Conservation (phyloP, 2,888 invertebrate genomes). For the Cephus rjabovi region DNA sequence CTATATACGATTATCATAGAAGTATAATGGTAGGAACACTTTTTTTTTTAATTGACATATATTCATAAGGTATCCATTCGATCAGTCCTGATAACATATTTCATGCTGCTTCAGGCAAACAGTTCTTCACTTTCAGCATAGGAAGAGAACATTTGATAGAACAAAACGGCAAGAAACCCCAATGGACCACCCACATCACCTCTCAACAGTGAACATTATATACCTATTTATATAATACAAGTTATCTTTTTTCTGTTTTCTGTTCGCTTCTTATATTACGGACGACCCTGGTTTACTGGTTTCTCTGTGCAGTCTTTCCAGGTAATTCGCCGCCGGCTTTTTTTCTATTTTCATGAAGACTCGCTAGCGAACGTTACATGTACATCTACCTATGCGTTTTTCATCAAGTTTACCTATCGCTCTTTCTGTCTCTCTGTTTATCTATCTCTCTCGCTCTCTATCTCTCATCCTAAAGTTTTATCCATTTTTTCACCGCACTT, state of each 20-base stretch:
- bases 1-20: neutral
- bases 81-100: neutral
- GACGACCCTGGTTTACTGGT: constrained; percentile 62
- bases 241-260: constrained; percentile 62
- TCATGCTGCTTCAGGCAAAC: neutral
- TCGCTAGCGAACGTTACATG: constrained; percentile 1
- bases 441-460: constrained; percentile 5
- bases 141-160: neutral
- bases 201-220: constrained; percentile 43
- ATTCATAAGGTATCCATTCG: neutral
- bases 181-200: neutral
- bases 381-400: constrained; percentile 2
- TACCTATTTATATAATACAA: constrained; percentile 47
- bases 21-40: neutral
- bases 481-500: neutral
- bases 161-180: neutral
- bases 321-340: constrained; percentile 59
- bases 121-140: neutral
- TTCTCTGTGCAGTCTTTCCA: constrained; percentile 65
- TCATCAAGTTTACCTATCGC: neutral
- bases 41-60: neutral
- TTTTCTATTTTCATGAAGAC: constrained; percentile 38
- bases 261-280: constrained; percentile 65
- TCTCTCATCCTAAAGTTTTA: constrained; percentile 6
- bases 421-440: constrained; percentile 18